A percentile compares a stretch with the other conserved stretches of the same genome.
These are phyloP conservation scores for Graphium colonna DNA, from an alignment of 2,888 invertebrate genomes.

Conservation along the genomic window DNA sequence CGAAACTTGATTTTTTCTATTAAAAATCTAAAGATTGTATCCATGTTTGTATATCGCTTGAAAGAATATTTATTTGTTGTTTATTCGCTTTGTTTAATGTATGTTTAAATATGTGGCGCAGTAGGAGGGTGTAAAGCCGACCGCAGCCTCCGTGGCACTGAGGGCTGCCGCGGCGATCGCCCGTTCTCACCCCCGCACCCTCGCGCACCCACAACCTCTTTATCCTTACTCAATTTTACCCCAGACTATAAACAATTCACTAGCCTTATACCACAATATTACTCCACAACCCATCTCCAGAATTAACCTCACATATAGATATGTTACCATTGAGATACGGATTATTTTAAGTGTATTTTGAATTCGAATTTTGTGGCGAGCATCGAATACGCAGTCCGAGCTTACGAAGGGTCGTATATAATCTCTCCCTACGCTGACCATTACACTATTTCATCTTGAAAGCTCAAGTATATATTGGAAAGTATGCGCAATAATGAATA, in stretches of 20 bases:
- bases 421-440: neutral
- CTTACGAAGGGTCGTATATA: neutral
- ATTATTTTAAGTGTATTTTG: no score
- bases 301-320: no score
- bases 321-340: no score
- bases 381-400: no score
- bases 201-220: conserved; percentile 49
- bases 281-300: no score
- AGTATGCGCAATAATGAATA: no score
- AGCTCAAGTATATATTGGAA: no score
- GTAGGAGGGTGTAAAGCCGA: conserved; percentile 54
- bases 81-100: conserved; percentile 34
- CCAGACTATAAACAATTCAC: conserved; percentile 35
- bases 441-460: neutral
- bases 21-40: no score
- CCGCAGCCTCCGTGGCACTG: conserved; percentile 79
- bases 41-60: conserved; percentile 26
- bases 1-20: neutral
- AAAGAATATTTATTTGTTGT: neutral
- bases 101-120: no score
- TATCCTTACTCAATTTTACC: conserved; percentile 70
- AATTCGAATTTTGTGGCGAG: no score
- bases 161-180: conserved; percentile 40
- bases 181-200: conserved; percentile 37
- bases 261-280: conserved; percentile 18